Conservation (phyloP, 2,797 vertebrate genomes). For the Acrocephalus scirpaceus region DNA sequence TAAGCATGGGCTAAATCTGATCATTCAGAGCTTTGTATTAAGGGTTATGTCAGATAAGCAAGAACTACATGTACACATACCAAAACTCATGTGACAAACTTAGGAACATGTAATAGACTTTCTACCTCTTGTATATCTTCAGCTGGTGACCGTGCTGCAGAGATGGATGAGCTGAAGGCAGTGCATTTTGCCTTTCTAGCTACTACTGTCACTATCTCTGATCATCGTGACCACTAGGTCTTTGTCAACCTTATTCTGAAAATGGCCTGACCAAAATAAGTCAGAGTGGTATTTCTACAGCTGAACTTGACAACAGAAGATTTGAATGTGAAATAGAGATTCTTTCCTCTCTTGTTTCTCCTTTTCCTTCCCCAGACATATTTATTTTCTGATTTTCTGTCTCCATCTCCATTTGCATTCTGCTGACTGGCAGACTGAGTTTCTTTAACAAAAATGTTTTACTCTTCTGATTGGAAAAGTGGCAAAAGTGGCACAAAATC, state of each 20-base stretch:
- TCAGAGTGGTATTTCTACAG: not conserved
- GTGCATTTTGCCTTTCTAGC: not conserved
- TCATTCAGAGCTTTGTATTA: not conserved
- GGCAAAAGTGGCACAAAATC: not conserved
- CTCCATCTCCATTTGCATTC: not conserved
- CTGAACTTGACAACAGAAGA: not conserved
- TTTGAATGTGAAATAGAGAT: not conserved
- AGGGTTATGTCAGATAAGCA: not conserved
- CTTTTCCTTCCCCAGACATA: not conserved
- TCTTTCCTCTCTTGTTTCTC: not conserved
- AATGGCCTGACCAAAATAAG: not conserved
- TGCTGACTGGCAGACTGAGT: not conserved
- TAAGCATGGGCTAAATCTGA: not conserved
- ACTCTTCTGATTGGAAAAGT: not conserved
- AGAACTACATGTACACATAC: not conserved
- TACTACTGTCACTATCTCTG: not conserved
- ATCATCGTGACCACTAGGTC: not conserved
- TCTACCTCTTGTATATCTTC: not conserved
- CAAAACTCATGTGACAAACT: not conserved
- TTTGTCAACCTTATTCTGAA: not conserved
- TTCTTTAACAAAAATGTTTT: not conserved
- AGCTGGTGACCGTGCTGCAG: not conserved
- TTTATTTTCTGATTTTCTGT: not conserved
- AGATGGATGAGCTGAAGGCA: not conserved
- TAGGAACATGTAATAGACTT: not conserved